Base-by-base conservation (phyloP, 2,797 vertebrate genomes). In the Lerista edwardsae region DNA sequence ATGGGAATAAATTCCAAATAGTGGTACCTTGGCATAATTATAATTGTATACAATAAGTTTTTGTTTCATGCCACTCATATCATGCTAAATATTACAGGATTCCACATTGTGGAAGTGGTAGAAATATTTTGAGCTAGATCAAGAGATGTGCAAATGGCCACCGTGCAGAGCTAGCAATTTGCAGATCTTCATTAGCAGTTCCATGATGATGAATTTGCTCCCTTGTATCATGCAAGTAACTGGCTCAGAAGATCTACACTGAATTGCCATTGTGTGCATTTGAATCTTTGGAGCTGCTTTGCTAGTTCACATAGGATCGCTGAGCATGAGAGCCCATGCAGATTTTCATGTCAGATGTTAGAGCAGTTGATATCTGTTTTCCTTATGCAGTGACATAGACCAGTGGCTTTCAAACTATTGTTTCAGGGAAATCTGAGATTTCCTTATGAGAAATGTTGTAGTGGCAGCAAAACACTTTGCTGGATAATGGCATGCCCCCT, bases 31-130 rank as follows among this genome's bases (percentile, higher is more conserved):
- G 86, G 89, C 87, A 74, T 91, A 93, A 92, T 89, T 87, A 82
- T 72, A 91, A 91, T 75, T 88, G 67, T 95, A 89, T 93, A 91
- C 91, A 86, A 80, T 84, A 83, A n/a, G 27, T 91, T 83, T 90
- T 80, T 92, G 82, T 85, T 89, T 91, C 91, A 27, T 91, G 94
- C 94, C 92, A 90, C 81, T 88, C 89, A 91, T 88, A 91, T 94
- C 94, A 93, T 25, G n/a, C 27, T 84, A 88, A 93, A 91, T 93
- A 78, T 84, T 94, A 41, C 83, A 86, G 93, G 94, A 94, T 96
- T 97, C 95, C 95, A 91, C 90, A 81, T 61, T 83, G 91, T 90
- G 89, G 88, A 94, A 94, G 80, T 87, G 84, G 85, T 92, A 94
- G 90, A 73, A 55, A 94, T 90, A 87, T 90, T 81, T 93, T n/a